Conservation (phyloP, 2,888 invertebrate species). For the Psylliodes chrysocephalus region DNA sequence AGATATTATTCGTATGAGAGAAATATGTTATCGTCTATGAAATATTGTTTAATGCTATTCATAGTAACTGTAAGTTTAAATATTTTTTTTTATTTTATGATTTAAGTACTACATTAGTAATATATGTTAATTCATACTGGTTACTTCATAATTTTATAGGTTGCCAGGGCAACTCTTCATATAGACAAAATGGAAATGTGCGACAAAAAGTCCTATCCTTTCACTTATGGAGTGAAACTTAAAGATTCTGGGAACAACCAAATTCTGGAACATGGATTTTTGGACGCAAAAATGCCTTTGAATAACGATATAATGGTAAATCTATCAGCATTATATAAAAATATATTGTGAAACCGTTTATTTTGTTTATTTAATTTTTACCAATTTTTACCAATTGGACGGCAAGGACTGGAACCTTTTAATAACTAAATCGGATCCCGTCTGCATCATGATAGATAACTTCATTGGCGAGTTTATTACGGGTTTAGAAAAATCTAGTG, state of each 20-base stretch:
- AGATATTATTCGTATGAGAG: too few relatives aligned
- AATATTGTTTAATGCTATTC: too few relatives aligned
- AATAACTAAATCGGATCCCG: constrained; percentile 39
- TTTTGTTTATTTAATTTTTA: too few relatives aligned
- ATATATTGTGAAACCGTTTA: too few relatives aligned
- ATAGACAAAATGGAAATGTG: constrained; percentile 45
- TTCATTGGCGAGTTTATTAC: constrained; percentile 47
- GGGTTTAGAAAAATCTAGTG: constrained; percentile 46
- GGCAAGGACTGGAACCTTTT: constrained; percentile 43
- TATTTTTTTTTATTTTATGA: too few relatives aligned
- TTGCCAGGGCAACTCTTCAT: constrained; percentile 22
- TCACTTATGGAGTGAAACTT: constrained; percentile 32
- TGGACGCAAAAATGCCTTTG: constrained; percentile 41
- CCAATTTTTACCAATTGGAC: constrained; percentile 31
- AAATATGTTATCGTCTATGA: too few relatives aligned
- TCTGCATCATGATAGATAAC: constrained; percentile 42
- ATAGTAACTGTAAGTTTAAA: too few relatives aligned
- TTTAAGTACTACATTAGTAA: too few relatives aligned
- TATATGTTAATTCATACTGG: too few relatives aligned
- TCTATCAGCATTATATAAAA: too few relatives aligned
- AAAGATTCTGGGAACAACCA: constrained; percentile 36
- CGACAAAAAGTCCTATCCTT: constrained; percentile 43
- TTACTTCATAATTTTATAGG: constrained; percentile 20
- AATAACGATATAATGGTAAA: constrained; percentile 46
- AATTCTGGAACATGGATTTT: constrained; percentile 41